Evolutionary conservation across 2,797 vertebrate genomes (phyloP).

Genomic region (Agapornis canus): DNA sequence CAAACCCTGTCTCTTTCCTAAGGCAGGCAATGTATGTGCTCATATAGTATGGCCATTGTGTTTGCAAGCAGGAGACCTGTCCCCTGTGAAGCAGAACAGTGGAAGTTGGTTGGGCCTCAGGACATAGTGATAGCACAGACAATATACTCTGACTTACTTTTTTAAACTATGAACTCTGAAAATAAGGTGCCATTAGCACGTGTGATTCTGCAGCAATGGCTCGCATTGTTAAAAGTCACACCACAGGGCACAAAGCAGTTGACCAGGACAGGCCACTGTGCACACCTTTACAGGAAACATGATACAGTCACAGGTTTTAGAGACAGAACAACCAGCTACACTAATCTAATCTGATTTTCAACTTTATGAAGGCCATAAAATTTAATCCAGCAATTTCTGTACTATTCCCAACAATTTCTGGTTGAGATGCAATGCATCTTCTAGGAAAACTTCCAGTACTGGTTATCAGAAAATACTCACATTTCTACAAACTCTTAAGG

Average conservation of each 20-base stretch:
- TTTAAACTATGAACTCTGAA: not conserved
- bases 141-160: not conserved
- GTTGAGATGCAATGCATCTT: not conserved
- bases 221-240: not conserved
- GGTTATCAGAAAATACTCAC: not conserved
- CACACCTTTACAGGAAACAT: not conserved
- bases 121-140: not conserved
- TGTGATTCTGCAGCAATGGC: not conserved
- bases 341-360: not conserved
- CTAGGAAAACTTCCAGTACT: not conserved
- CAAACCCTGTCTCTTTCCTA: not conserved
- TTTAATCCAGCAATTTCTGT: not conserved
- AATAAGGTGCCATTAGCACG: not conserved
- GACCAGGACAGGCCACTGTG: not conserved
- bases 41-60: accelerated
- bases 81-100: not conserved
- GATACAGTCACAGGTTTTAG: not conserved
- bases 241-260: not conserved
- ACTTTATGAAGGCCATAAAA: not conserved
- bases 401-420: not conserved
- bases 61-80: not conserved
- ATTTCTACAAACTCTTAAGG: not conserved
- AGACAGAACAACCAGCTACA: not conserved
- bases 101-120: not conserved
- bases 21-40: not conserved